These are phyloP conservation scores for Oscheius sp. DNA, from an alignment of 2,888 invertebrate genomes.

Conservation along the genomic window DNA sequence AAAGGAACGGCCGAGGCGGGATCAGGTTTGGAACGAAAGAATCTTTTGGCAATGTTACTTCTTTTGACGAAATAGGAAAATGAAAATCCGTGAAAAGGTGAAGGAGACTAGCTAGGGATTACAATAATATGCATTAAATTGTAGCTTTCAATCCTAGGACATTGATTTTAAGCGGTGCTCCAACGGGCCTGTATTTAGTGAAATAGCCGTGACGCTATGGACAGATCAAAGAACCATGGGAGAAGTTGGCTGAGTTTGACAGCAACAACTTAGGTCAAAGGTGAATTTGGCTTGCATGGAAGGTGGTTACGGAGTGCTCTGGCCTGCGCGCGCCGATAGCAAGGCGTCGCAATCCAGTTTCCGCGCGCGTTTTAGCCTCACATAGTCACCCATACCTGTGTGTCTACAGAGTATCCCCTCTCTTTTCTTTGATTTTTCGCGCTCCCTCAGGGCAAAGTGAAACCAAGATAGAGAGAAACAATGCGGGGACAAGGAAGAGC, in stretches of 20 bases:
- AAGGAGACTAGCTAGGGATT: not conserved
- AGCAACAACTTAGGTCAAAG: conserved; percentile 11
- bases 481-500: not conserved
- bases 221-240: not conserved
- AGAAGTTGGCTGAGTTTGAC: too few species aligned
- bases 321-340: conserved; percentile 37
- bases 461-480: not conserved
- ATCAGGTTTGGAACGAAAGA: conserved; percentile 33
- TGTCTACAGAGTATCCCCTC: conserved; percentile 32
- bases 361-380: conserved; percentile 36
- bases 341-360: conserved; percentile 37
- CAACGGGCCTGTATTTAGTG: not conserved
- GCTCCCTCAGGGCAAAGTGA: not conserved
- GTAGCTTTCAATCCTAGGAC: too few species aligned
- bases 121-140: too few species aligned
- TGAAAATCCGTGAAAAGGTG: not conserved
- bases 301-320: conserved; percentile 37
- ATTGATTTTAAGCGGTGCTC: not conserved
- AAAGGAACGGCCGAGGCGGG: conserved; percentile 35
- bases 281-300: conserved; percentile 29
- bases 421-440: not conserved
- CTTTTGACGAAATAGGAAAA: not conserved
- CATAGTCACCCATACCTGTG: conserved; percentile 38
- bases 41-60: conserved; percentile 24
- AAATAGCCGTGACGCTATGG: not conserved